Conservation (phyloP, 1,140 invertebrate genomes). For the Condylostylus longicornis region DNA sequence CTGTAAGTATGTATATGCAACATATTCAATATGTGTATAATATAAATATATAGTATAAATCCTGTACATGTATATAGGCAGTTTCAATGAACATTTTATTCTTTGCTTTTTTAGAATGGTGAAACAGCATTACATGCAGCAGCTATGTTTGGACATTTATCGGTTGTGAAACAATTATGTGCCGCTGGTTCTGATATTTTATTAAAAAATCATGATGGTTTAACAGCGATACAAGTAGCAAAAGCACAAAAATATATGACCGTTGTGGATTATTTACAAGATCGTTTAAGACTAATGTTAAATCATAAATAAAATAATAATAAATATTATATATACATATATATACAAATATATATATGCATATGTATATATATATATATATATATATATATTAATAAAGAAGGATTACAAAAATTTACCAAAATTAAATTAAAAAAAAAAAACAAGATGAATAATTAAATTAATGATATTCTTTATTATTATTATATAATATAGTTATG, state of each 20-base stretch:
- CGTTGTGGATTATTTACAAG: constrained; percentile 28
- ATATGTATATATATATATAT: too few species aligned
- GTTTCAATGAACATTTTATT: constrained; percentile 2
- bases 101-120: constrained; percentile 54
- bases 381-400: too few species aligned
- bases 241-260: constrained; percentile 26
- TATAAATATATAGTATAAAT: neutral
- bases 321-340: too few species aligned
- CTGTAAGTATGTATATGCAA: constrained; percentile 41
- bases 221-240: constrained; percentile 50
- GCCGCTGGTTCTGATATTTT: constrained; percentile 51
- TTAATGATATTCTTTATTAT: too few species aligned
- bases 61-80: neutral
- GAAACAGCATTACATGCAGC: constrained; percentile 80
- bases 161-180: constrained; percentile 61
- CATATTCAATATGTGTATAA: neutral
- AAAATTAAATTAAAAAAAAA: too few species aligned
- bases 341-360: too few species aligned
- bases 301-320: constrained; percentile 6
- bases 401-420: too few species aligned
- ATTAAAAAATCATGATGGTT: constrained; percentile 52
- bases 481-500: too few species aligned
- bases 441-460: too few species aligned
- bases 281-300: constrained; percentile 17
- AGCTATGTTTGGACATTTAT: constrained; percentile 70